These are phyloP conservation scores for Heliconius cydno DNA, from an alignment of 2,888 invertebrate species.

Conservation along the genomic window DNA sequence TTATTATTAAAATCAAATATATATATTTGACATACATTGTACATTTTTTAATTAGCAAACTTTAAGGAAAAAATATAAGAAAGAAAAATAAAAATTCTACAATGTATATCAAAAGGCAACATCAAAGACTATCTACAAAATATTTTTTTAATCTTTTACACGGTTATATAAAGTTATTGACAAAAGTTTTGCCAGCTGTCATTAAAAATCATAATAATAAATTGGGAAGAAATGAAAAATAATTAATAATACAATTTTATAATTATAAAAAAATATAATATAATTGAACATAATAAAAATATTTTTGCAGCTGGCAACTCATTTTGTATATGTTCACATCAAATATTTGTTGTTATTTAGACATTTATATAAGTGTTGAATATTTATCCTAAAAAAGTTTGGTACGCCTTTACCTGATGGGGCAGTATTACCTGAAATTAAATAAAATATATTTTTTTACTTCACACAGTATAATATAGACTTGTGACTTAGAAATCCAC, in stretches of 20 bases:
- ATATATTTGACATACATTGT: background rate
- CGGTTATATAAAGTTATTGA: background rate
- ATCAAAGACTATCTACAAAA: slow-evolving; percentile 10
- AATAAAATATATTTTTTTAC: background rate
- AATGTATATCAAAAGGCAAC: slow-evolving; percentile 16
- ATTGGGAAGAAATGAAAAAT: background rate
- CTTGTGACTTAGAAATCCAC: too few species aligned
- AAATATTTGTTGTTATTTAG: slow-evolving; percentile 13
- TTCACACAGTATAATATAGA: background rate
- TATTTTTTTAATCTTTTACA: background rate
- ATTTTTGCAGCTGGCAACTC: slow-evolving; percentile 4
- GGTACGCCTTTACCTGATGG: slow-evolving; percentile 3
- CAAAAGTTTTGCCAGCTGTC: slow-evolving; percentile 12
- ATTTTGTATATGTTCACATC: slow-evolving; percentile 1
- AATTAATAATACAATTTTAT: background rate
- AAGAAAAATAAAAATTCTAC: background rate
- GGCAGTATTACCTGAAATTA: background rate
- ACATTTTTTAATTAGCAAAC: background rate
- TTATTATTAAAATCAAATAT: too few species aligned
- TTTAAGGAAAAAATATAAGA: slow-evolving; percentile 3
- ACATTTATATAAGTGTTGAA: slow-evolving; percentile 11
- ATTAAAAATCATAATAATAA: background rate
- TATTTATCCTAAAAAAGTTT: background rate
- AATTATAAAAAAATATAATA: background rate
- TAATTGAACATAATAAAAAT: slow-evolving; percentile 14